phyloP scores from a whole-genome alignment of 2,797 vertebrate genomes.

The Poliocrania exsul region DNA sequence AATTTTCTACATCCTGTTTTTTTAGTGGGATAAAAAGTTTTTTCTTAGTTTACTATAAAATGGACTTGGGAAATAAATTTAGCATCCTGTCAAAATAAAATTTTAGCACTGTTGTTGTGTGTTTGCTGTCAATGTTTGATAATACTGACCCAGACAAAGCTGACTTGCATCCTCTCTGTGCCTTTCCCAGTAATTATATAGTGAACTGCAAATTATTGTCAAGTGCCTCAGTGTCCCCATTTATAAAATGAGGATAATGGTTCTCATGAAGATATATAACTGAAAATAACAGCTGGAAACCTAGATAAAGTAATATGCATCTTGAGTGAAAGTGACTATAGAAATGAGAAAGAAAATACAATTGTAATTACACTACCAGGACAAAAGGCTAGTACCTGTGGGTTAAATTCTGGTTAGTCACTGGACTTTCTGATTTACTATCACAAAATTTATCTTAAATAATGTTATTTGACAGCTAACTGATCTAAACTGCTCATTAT shows the following conservation, averaged over 20 bases:
- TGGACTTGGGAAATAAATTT: background rate
- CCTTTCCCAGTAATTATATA: background rate
- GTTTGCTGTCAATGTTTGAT: background rate
- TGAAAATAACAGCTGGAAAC: background rate
- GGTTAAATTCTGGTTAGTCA: background rate
- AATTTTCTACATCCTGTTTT: constrained; percentile 9
- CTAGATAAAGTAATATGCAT: background rate
- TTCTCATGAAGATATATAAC: background rate
- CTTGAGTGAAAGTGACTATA: background rate
- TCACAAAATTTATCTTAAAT: background rate
- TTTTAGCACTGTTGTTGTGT: background rate
- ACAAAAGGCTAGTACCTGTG: background rate
- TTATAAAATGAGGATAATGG: background rate
- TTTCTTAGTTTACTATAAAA: background rate
- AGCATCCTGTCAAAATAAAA: background rate
- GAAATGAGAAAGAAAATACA: background rate
- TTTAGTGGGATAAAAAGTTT: constrained; percentile 25
- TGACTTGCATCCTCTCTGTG: background rate
- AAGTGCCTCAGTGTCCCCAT: background rate
- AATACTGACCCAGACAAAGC: background rate
- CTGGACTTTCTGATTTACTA: background rate
- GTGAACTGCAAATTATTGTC: background rate
- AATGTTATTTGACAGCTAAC: background rate
- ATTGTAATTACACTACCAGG: background rate
- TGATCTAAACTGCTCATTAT: background rate